Evolutionary conservation across 2,113 vertebrate genomes (phyloP).

Genomic region (Anarhynchus alexandrinus): DNA sequence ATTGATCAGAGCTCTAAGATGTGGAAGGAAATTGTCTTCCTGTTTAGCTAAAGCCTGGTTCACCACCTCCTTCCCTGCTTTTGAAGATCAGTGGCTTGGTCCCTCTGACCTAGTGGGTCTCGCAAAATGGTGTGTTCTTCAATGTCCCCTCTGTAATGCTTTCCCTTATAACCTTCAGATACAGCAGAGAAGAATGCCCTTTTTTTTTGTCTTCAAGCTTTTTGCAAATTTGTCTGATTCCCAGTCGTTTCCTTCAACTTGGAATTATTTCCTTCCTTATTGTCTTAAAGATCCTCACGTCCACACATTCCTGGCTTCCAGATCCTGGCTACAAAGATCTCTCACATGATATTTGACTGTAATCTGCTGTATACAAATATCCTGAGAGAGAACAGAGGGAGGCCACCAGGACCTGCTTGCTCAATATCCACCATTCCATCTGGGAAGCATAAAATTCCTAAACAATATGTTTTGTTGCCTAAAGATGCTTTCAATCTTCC

Average conservation of each 20-base stretch:
- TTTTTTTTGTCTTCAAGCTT: not conserved
- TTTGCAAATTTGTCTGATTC: not conserved
- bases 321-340: not conserved
- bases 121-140: not conserved
- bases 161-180: not conserved
- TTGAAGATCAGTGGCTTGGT: not conserved
- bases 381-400: not conserved
- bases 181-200: not conserved
- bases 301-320: not conserved
- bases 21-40: not conserved
- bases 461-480: not conserved
- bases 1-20: not conserved
- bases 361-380: not conserved
- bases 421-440: slow-evolving; percentile 26
- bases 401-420: not conserved
- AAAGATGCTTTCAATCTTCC: slow-evolving; percentile 18
- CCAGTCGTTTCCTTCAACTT: not conserved
- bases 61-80: not conserved
- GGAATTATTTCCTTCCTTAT: not conserved
- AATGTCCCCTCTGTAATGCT: not conserved
- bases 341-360: not conserved
- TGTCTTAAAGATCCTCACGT: not conserved
- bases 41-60: not conserved
- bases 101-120: not conserved
- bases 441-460: slow-evolving; percentile 33